Base-by-base conservation (phyloP, 2,888 invertebrate genomes). In the Drosophila kambysellisi region DNA sequence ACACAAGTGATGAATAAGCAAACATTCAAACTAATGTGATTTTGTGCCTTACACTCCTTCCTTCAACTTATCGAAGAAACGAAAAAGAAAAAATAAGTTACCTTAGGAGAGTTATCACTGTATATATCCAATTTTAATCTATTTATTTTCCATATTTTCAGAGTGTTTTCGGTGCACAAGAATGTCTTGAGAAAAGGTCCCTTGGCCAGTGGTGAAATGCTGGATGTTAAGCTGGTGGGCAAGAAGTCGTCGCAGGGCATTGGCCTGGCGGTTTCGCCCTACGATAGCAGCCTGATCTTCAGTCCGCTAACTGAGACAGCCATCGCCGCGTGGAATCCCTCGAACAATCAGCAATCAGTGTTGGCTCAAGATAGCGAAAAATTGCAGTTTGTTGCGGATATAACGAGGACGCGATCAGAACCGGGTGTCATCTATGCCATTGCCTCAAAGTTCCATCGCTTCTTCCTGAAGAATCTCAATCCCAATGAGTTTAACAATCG, bases 241-340 rank as follows among this genome's bases (percentile, higher is more conserved):
- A 96, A 95, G 88, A 97, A 97, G 92, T 96, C 97, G 0, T 97
- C 97, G 0, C 97, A 97, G 92, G 97, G 97, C 6, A 94, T 97
- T 9, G 96, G 96, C 0, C 89, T 97, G 29, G 95, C 96, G 0
- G 95, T 97, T 0, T 96, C 97, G 77, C 95, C 95, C 0, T 93
- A 94, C 0, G 96, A 96, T 80, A 96, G 96, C 71, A 95, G 96
- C 43, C 94, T 97, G 64, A 94, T 96, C 79, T 97, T 97, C 92
- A 95, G 97, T 73, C 97, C 97, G 0, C 93, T 97, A 56, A 95
- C 95, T 0, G 97, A 97, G 93, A 97, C 97, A 0, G 97, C 97
- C 0, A 93, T 97, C 17, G 97, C 97, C 3, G 94, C 96, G 1
- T 97, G 96, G 96, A 96, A 96, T 84, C 97, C 97, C 0, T 92